Evolutionary conservation across 37 sponge, comb jelly and placozoan species (phyloP), one percentile per base, ranked within the genome.

Genomic region (Tethya wilhelma): DNA sequence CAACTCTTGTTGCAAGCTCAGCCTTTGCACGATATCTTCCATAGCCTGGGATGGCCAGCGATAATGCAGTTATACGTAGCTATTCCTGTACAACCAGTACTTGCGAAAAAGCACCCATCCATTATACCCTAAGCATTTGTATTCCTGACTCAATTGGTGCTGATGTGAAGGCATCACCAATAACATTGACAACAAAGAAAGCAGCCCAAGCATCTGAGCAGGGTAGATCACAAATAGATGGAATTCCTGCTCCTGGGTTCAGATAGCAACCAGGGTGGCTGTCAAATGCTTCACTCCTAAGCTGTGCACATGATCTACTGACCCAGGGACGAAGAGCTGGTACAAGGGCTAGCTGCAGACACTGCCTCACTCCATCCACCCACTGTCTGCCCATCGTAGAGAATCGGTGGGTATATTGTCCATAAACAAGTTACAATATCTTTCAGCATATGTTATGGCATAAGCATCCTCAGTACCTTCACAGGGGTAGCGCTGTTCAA

Each of bases 371-470:
- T 59, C 46, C 86, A 57, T 85, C 44, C 1, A 85, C 37, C 86
- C 86, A 85, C 46, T 23, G 1, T 26, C 64, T 49, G n/a, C 69
- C 78, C 14, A 44, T 17, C 4, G n/a, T 7, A 57, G 79, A 69
- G 78, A 85, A 85, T 34, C 69, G 65, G 26, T 78, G 68, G 79
- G 53, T 79, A n/a, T n/a, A 38, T 78, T 55, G 0, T 67, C 58
- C 11, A 33, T 1, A 57, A 37, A 85, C 19, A 78, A 46, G 43
- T 85, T 69, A 44, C 86, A 85, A 64, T 71, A 78, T 40, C 56
- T 85, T 69, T 78, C 59, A 20, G 71, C 79, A 69, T 71, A 78
- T 37, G 56, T 73, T 6, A 78, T 78, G n/a, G 86, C 78, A 33
- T 85, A 78, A 6, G 33, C 72, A 41, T 85, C 58, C 1, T 20